phyloP scores from a whole-genome alignment of 2,797 vertebrate species.

The Pseudomugil tenellus region DNA sequence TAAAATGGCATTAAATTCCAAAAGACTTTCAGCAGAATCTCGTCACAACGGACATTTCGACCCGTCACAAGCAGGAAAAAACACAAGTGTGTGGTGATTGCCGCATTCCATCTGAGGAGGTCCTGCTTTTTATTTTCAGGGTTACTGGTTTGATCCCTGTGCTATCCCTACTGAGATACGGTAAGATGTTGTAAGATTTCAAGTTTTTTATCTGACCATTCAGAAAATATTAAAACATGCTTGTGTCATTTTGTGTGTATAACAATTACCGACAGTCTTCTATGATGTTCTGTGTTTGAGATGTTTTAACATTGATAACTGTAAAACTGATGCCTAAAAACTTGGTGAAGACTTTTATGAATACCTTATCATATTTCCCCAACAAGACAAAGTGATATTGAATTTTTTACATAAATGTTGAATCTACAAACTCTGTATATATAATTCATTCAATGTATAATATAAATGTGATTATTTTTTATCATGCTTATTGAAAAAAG shows the following conservation, averaged over 20 bases:
- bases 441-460: no score
- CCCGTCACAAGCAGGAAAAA: constrained; percentile 7
- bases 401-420: neutral
- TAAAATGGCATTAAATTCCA: constrained; percentile 4
- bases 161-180: neutral
- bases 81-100: neutral
- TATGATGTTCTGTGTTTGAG: neutral
- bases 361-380: neutral
- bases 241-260: neutral
- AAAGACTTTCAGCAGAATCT: neutral
- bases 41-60: neutral
- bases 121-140: neutral
- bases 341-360: neutral
- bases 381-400: neutral
- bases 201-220: neutral
- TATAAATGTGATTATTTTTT: no score
- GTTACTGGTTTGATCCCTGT: neutral
- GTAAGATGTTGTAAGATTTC: neutral
- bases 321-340: neutral
- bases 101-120: constrained; percentile 5
- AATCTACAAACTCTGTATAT: neutral
- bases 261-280: neutral
- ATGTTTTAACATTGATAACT: neutral
- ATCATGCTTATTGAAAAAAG: neutral
- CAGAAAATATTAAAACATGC: neutral